Evolutionary conservation across 2,113 vertebrate species (phyloP).

Genomic region (Silurus meridionalis): DNA sequence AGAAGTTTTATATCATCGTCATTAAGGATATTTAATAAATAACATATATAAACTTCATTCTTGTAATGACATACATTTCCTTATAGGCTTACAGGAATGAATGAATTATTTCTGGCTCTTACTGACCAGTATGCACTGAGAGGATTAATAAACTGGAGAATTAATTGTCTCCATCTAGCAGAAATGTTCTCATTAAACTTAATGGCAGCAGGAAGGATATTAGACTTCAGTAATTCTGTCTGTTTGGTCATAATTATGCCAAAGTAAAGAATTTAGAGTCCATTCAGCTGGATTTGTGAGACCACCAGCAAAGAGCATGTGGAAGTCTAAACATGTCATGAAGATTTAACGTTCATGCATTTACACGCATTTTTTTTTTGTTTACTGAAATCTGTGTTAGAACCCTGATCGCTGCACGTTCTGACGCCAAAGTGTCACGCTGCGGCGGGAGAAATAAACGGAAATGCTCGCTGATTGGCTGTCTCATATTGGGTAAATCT

Average conservation of each 20-base stretch:
- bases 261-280: neutral
- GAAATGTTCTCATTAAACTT: neutral
- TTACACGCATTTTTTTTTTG: neutral
- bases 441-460: neutral
- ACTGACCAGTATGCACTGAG: neutral
- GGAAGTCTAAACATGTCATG: too few species aligned
- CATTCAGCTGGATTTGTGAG: neutral
- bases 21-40: too few species aligned
- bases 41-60: neutral
- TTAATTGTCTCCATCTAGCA: neutral
- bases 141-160: neutral
- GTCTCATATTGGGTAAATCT: neutral
- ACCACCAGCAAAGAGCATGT: neutral
- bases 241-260: neutral
- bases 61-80: neutral
- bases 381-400: neutral
- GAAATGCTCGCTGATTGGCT: constrained; percentile 23
- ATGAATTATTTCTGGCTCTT: neutral
- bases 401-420: constrained; percentile 12
- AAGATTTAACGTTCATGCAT: neutral
- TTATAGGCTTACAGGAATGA: neutral
- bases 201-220: neutral
- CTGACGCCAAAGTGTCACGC: constrained; percentile 7
- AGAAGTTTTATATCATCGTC: too few species aligned
- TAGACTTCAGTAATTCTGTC: neutral